Base-by-base conservation (phyloP, 1,140 invertebrate genomes). In the Drosophila dunni region DNA sequence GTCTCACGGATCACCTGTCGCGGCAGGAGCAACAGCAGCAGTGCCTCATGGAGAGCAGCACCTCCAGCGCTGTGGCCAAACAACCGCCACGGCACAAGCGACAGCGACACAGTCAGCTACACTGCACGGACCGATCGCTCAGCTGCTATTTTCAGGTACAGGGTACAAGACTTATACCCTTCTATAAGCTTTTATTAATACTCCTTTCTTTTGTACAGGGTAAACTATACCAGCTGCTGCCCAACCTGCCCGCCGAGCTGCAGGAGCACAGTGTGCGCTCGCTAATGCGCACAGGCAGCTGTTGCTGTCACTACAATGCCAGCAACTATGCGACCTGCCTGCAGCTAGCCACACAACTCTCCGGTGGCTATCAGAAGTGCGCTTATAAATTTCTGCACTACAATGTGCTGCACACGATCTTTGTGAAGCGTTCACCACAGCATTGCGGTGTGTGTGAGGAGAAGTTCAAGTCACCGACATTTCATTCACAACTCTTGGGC, bases 311-410 rank as follows among this genome's bases (percentile, higher is more conserved):
- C 51, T 92, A 91, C 36, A 91, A 77, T 15, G 50, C 72, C 1
- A 7, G 13, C 8, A 90, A 86, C 33, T 86, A 77, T 58, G 58
- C 68, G 20, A 80, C 63, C 8, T 92, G 81, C 17, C 60, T 92
- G 6, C 66, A 68, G 9, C 33, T 86, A n/a, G 77, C 81, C 15
- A 70, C 67, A 0, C 70, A 57, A 10, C 53, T 91, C 1, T 57
- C 67, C 1, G 69, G 70, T 34, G 74, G 78, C 11, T 91, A 86
- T 63, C 91, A 90, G n/a, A 91, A 91, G 46, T 90, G 73, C 11
- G 77, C 79, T 29, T 92, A 91, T 17, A 92, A 91, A 29, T 92
- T 92, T 58, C 51, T 92, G 0, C 82, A 92, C 29, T 80, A 83
- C 20, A 83, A 90, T 8, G 73, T 92, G 20, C 53, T 92, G 11